Conservation (phyloP, 2,888 invertebrate species). For the Lasioglossum vierecki region DNA sequence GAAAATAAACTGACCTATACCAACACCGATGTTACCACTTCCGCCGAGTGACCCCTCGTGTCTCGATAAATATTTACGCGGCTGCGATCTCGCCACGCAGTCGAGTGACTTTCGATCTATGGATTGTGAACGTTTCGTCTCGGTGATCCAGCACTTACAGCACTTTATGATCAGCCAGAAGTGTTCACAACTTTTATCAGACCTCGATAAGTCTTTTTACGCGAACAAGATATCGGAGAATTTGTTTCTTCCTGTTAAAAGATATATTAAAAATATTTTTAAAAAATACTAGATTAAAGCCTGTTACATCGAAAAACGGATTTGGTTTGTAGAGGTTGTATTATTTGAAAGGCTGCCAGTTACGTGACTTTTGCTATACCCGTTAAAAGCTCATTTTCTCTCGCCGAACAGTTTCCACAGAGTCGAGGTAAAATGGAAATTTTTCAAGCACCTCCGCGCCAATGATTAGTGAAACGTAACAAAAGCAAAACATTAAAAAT, state of each 20-base stretch:
- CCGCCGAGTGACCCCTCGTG: conserved; percentile 78
- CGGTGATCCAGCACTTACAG: background rate
- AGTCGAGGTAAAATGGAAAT: background rate
- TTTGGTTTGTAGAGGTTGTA: background rate
- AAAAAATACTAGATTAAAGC: background rate
- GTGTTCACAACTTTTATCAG: background rate
- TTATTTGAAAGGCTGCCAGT: background rate
- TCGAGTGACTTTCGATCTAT: conserved; percentile 25
- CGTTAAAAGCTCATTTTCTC: background rate
- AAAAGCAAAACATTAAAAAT: conserved; percentile 20
- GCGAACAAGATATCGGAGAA: background rate
- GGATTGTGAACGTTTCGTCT: conserved; percentile 6
- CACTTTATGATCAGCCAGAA: background rate
- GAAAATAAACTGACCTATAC: conserved; percentile 80
- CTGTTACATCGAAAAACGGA: background rate
- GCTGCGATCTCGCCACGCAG: conserved; percentile 39
- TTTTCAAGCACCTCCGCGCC: background rate
- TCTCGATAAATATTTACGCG: conserved; percentile 78
- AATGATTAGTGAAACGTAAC: conserved; percentile 3
- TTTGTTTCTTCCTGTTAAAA: background rate
- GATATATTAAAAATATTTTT: background rate
- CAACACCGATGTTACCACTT: conserved; percentile 79
- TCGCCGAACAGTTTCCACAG: background rate
- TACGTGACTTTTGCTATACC: background rate
- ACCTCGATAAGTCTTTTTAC: background rate